Evolutionary conservation across 2,888 invertebrate genomes (phyloP).

Genomic region (Zygothrica quintamaculata): DNA sequence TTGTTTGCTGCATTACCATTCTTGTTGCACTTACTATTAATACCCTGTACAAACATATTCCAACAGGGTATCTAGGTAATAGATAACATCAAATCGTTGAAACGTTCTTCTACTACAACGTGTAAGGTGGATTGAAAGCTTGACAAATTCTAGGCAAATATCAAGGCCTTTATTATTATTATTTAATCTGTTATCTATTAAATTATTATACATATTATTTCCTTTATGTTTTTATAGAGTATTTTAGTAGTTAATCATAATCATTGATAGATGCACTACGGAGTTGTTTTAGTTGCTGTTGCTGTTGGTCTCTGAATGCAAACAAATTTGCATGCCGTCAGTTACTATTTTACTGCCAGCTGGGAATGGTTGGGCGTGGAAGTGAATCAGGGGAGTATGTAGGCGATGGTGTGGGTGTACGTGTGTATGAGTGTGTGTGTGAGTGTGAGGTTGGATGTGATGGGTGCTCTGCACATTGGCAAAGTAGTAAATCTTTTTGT

Average conservation of each 20-base stretch:
- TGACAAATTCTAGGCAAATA: too few species aligned
- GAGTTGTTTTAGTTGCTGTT: constrained; percentile 38
- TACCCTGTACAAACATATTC: constrained; percentile 19
- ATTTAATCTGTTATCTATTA: neutral
- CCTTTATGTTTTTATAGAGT: constrained; percentile 25
- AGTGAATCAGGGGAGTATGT: neutral
- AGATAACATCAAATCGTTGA: too few species aligned
- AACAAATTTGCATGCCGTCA: constrained; percentile 80
- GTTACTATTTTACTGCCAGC: constrained; percentile 80
- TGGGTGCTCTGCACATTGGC: constrained; percentile 27
- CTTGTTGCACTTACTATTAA: constrained; percentile 38
- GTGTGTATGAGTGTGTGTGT: constrained; percentile 12
- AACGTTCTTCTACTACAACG: too few species aligned
- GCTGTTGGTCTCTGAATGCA: constrained; percentile 67
- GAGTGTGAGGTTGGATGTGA: constrained; percentile 4
- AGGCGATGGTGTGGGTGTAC: constrained; percentile 1
- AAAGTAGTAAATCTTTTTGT: constrained; percentile 77
- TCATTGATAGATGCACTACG: constrained; percentile 22
- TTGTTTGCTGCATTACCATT: constrained; percentile 39
- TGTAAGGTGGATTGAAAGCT: too few species aligned
- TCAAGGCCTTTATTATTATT: too few species aligned
- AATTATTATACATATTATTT: neutral
- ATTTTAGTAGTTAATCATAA: constrained; percentile 23
- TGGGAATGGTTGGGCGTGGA: constrained; percentile 52
- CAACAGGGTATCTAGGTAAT: neutral